These are phyloP conservation scores for Geophilus truncorum DNA, from an alignment of 2,888 invertebrate genomes.

Conservation along the genomic window DNA sequence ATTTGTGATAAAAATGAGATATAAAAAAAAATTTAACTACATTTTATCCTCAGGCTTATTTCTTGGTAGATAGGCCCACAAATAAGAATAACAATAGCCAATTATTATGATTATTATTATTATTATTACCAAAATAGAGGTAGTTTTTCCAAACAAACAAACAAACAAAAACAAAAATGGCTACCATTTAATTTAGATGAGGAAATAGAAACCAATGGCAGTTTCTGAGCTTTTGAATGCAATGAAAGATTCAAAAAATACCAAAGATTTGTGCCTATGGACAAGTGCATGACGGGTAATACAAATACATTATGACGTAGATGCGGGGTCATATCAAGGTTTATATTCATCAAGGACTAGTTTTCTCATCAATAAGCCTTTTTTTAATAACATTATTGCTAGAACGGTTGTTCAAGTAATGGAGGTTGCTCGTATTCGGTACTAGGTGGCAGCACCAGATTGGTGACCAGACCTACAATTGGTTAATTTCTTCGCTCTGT, in stretches of 20 bases:
- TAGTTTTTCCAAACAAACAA: neutral
- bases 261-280: conserved; percentile 15
- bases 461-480: neutral
- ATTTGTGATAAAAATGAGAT: neutral
- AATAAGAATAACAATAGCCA: neutral
- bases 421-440: conserved; percentile 23
- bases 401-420: conserved; percentile 14
- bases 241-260: neutral
- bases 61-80: neutral
- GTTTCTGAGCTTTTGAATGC: neutral
- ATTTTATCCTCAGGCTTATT: conserved; percentile 15
- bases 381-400: neutral
- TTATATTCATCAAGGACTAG: neutral
- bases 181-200: neutral
- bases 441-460: conserved; percentile 21
- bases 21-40: neutral
- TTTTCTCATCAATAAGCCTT: conserved; percentile 4
- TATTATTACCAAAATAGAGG: neutral
- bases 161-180: neutral
- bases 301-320: conserved; percentile 15
- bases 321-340: conserved; percentile 18
- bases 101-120: neutral
- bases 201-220: neutral
- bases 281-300: conserved; percentile 17
- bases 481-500: neutral